A percentile compares a stretch with the other conserved stretches of the same genome.
Evolutionary conservation across 2,797 vertebrate species (phyloP).

Genomic region (Remorina albescens): DNA sequence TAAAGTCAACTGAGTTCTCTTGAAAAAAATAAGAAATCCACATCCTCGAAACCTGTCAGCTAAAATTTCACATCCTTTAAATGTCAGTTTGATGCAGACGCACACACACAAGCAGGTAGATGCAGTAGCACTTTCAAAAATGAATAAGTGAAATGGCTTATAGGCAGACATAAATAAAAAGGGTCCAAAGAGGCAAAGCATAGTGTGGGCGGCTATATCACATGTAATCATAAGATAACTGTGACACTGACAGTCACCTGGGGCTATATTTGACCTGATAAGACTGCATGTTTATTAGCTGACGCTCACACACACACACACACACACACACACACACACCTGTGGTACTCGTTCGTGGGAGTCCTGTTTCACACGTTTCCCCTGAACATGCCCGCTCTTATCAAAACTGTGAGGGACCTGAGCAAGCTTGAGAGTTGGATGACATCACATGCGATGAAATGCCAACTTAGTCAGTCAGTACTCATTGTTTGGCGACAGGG

Average conservation of each 20-base stretch:
- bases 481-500: conserved; percentile 56
- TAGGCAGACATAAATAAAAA: neutral
- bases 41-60: conserved; percentile 30
- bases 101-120: neutral
- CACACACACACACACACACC: conserved; percentile 76
- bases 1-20: conserved; percentile 33
- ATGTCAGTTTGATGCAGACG: conserved; percentile 1
- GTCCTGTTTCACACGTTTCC: conserved; percentile 68
- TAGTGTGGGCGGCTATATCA: neutral
- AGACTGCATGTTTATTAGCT: conserved; percentile 73
- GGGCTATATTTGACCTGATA: conserved; percentile 57
- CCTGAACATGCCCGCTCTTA: conserved; percentile 68
- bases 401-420: conserved; percentile 34
- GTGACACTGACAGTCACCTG: conserved; percentile 53
- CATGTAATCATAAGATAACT: conserved; percentile 54
- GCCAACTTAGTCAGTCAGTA: conserved; percentile 54
- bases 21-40: conserved; percentile 20
- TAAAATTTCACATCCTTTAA: conserved; percentile 53
- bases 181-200: neutral
- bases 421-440: conserved; percentile 44
- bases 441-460: conserved; percentile 74
- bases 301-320: conserved; percentile 60
- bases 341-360: conserved; percentile 61
- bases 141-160: too few species aligned
- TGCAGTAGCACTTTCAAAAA: neutral